Evolutionary conservation across 2,113 vertebrate species (phyloP).

Genomic region (Carassius gibelio): DNA sequence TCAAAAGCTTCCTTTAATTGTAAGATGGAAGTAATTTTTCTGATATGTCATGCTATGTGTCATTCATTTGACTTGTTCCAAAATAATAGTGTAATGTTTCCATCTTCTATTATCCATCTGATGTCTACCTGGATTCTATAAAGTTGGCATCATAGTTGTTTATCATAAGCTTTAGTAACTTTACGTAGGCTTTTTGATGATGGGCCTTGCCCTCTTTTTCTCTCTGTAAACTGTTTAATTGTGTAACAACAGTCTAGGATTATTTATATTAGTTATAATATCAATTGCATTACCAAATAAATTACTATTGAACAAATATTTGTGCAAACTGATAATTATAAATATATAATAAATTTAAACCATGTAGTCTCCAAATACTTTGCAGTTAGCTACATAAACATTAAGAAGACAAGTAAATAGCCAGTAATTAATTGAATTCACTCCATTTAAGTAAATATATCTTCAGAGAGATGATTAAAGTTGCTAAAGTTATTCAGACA

Average conservation of each 20-base stretch:
- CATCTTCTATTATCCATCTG: neutral
- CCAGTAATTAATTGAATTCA: neutral
- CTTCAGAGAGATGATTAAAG: neutral
- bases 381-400: too few species aligned
- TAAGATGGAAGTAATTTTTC: neutral
- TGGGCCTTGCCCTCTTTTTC: neutral
- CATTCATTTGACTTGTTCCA: neutral
- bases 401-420: too few species aligned
- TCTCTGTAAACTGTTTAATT: neutral
- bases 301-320: too few species aligned
- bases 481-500: neutral
- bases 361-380: too few species aligned
- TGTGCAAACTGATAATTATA: too few species aligned
- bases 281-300: too few species aligned
- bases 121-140: neutral
- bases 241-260: neutral
- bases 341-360: too few species aligned
- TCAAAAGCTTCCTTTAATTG: conserved; percentile 24
- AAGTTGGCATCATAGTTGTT: conserved; percentile 17
- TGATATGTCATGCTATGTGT: neutral
- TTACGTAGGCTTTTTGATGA: neutral
- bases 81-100: neutral
- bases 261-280: too few species aligned
- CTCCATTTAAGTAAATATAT: too few species aligned
- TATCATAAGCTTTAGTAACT: neutral